phyloP scores from a whole-genome alignment of 2,797 vertebrate genomes.

The Phataginus tetradactyla region DNA sequence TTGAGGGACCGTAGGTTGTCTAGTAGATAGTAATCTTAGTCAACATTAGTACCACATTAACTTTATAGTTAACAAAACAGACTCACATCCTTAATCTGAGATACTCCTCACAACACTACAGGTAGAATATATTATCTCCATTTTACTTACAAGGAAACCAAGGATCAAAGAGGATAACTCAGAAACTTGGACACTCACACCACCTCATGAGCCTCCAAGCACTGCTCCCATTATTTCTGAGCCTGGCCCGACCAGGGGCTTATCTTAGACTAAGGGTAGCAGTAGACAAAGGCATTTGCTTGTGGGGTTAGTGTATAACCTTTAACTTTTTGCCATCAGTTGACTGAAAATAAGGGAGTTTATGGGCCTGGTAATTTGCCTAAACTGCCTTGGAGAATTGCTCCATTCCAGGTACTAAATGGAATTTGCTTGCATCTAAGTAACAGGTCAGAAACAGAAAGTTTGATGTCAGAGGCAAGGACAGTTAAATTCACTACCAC shows the following conservation, averaged over 20 bases:
- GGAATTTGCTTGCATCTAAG: not conserved
- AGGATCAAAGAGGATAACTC: not conserved
- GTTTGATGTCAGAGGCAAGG: not conserved
- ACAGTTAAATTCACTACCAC: not conserved
- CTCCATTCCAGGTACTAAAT: not conserved
- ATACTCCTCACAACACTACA: not conserved
- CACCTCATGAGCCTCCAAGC: not conserved
- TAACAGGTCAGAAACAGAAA: slow-evolving; percentile 10
- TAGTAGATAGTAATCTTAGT: not conserved
- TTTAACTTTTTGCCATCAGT: not conserved
- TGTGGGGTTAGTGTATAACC: not conserved
- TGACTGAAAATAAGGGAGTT: not conserved
- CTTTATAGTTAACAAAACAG: not conserved
- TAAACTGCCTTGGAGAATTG: not conserved
- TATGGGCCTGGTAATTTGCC: not conserved
- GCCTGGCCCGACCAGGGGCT: not conserved
- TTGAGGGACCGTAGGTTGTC: not conserved
- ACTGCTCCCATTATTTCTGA: not conserved
- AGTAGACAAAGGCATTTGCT: not conserved
- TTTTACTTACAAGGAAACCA: not conserved
- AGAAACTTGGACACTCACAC: not conserved
- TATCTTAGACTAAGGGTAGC: not conserved
- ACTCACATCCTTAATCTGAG: not conserved
- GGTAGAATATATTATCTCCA: not conserved
- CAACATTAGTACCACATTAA: not conserved